These are phyloP conservation scores for Excalfactoria chinensis DNA, from an alignment of 2,113 vertebrate species.

Conservation along the genomic window DNA sequence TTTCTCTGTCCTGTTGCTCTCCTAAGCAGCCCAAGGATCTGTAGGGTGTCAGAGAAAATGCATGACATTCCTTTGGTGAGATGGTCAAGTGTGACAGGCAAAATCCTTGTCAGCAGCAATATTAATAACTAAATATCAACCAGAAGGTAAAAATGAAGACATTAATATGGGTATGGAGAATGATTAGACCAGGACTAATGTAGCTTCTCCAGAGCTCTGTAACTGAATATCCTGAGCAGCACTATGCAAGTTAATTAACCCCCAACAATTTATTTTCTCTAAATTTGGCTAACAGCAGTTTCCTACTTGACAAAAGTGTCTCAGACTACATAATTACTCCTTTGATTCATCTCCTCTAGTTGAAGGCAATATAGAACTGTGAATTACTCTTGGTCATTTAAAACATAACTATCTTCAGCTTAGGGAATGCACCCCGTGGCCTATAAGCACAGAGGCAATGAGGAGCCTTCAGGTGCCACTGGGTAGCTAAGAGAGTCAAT, in stretches of 20 bases:
- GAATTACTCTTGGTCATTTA: background rate
- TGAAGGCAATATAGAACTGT: background rate
- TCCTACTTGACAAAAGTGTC: background rate
- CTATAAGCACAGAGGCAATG: background rate
- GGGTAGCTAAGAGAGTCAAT: background rate
- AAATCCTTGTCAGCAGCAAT: background rate
- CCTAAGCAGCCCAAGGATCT: background rate
- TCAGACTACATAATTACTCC: background rate
- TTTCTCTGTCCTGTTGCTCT: background rate
- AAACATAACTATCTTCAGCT: background rate
- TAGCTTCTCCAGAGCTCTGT: background rate
- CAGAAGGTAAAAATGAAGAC: background rate
- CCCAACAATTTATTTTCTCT: background rate
- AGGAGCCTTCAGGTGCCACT: background rate
- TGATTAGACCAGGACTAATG: background rate
- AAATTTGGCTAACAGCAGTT: background rate
- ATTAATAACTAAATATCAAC: background rate
- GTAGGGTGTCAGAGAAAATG: background rate
- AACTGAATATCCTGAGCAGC: background rate
- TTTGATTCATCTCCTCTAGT: background rate
- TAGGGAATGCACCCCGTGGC: background rate
- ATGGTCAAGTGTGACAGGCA: background rate
- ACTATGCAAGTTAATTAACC: background rate
- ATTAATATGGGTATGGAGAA: background rate
- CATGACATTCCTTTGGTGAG: background rate